Base-by-base conservation (phyloP, 1,140 invertebrate genomes). In the Pararge aegeria region DNA sequence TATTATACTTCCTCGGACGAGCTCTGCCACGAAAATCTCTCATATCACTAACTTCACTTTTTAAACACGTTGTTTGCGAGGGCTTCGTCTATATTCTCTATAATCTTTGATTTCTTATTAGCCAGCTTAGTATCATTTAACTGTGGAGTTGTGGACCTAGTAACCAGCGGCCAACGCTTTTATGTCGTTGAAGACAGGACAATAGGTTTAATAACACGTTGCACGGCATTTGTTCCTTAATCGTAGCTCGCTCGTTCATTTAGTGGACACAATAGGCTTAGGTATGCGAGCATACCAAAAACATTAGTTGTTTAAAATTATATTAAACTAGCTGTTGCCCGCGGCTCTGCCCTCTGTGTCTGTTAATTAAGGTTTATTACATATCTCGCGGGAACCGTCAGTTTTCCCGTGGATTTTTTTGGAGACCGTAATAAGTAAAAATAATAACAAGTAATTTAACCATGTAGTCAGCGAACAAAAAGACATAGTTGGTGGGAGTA, bases 211-310 rank as follows among this genome's bases (percentile, higher is more conserved):
- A 42, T 42, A 42, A 42, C 38, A 42, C 38, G 18, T 15, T 42
- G 15, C 38, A 42, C 38, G 38, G 38, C 38, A 42, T 42, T 42
- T 42, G 15, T 42, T 42, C 16, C 13, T 16, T 42, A 42, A 42
- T 42, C 13, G 18, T 42, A 42, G 38, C 15, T 42, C 12, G 38
- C 9, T 16, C 38, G 38, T 18, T 42, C 38, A 18, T 42, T 42
- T 42, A 18, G 13, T 12, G 15, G 13, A 42, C 12, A 38, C 38
- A 42, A 42, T 42, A 5, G 6, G 38, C 38, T 42, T 7, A 12
- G 30, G 30, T 42, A 42, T 16, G 15, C 18, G 38, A 10, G 13
- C 34, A 37, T 13, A 12, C 34, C 4, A 10, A 13, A 37, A 37
- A 37, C 10, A 12, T 5, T 13, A 37, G 2, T 37, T 37, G 7